A percentile compares a stretch with the other conserved stretches of the same genome.
phyloP scores from a whole-genome alignment of 2,797 vertebrate genomes.

The Psittacula derbiana region DNA sequence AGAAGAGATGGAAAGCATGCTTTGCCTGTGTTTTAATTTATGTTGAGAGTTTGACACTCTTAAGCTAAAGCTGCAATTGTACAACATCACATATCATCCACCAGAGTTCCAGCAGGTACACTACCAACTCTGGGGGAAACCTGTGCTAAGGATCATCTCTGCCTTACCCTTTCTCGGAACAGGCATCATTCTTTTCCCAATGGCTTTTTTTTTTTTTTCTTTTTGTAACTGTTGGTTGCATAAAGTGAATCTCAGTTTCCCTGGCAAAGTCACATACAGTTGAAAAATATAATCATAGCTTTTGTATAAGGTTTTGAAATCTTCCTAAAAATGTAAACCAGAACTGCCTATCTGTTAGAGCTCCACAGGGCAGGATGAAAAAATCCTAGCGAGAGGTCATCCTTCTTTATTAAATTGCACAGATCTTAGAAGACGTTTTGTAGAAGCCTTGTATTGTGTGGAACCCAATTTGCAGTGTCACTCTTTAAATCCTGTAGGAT shows the following conservation, averaged over 20 bases:
- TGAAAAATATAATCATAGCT: not conserved
- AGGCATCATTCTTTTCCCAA: not conserved
- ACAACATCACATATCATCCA: accelerated
- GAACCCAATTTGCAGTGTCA: not conserved
- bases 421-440: not conserved
- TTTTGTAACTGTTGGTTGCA: not conserved
- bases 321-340: not conserved
- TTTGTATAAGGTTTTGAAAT: not conserved
- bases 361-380: not conserved
- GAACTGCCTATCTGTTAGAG: not conserved
- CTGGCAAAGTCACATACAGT: not conserved
- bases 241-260: not conserved
- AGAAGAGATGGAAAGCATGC: not conserved
- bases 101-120: not conserved
- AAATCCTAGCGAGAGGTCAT: not conserved
- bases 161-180: not conserved
- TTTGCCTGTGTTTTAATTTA: not conserved
- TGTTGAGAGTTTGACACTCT: accelerated
- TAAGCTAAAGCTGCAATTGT: not conserved
- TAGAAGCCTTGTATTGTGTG: not conserved
- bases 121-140: not conserved
- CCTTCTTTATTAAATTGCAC: not conserved
- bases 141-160: not conserved
- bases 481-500: not conserved
- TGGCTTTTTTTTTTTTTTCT: not conserved